Conservation (phyloP, 2,113 vertebrate species). For the Sciurus niger region DNA sequence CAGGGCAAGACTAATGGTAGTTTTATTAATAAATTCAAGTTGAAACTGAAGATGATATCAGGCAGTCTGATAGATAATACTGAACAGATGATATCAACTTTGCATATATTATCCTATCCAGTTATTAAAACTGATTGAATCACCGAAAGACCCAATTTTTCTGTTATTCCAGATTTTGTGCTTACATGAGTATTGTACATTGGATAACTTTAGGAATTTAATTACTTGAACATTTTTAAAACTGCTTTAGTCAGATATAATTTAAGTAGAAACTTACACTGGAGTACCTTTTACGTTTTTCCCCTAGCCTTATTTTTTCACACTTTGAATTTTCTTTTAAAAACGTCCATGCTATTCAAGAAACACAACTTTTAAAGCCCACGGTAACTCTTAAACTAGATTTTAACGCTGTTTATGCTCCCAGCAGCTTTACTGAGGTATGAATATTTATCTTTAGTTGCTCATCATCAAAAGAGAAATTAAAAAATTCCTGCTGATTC, state of each 20-base stretch:
- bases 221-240: neutral
- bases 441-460: neutral
- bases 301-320: neutral
- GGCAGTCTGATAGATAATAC: neutral
- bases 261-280: neutral
- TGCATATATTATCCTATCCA: neutral
- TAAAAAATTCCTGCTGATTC: neutral
- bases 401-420: neutral
- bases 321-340: constrained; percentile 1
- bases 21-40: neutral
- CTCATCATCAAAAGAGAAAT: constrained; percentile 25
- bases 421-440: neutral
- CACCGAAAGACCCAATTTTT: neutral
- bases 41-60: neutral
- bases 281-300: neutral
- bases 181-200: neutral
- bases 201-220: neutral
- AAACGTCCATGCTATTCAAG: neutral
- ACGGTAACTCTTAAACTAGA: neutral
- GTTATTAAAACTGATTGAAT: neutral
- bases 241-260: neutral
- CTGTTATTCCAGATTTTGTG: neutral
- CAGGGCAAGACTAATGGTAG: neutral
- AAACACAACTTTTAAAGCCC: constrained; percentile 29
- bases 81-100: neutral